Base-by-base conservation (phyloP, 1,140 invertebrate species). In the Semibalanus balanoides region DNA sequence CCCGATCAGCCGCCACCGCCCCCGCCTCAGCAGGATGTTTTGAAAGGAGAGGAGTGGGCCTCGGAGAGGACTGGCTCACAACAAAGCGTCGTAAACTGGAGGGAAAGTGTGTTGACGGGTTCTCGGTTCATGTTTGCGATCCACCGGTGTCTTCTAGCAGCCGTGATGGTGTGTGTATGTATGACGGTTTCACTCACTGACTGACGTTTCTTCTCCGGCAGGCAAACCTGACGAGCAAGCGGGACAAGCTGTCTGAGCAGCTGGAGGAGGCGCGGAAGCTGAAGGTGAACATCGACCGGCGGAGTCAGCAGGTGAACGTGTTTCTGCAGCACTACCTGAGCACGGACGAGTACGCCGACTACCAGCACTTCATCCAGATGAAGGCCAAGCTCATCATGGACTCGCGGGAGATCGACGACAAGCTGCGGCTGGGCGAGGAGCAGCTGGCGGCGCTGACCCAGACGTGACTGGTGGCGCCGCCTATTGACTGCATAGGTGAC, bases 301-400 rank as follows among this genome's bases (percentile, higher is more conserved):
- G 93, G 31, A 91, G 91, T 80, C 84, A 88, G n/a, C 89, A 88
- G 75, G 90, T 96, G 22, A 89, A 90, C 14, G 87, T 87, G 40
- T 89, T 93, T 76, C 85, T 96, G 72, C 86, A 87, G 75, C 90
- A 92, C 82, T 91, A 92, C 83, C 86, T 96, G 76, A 88, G 87
- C 76, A 86, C 88, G 27, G 89, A 92, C 74, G 89, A 94, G 80
- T 92, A 89, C 82, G 89, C 89, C 30, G 92, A 95, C 80, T 95
- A 94, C 82, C 90, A 92, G 80, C 91, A 94, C 82, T 95, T 93
- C 83, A 91, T 95, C 80, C 92, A 92, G 81, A 94, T 94, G 91
- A 95, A 95, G 86, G 91, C 92, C n/a, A 93, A 93, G 85, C 84
- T 95, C 73, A 90, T 93, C 79, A 90, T 95, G 82, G 93, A 95